Base-by-base conservation (phyloP, 2,888 invertebrate species). In the Athalia cordata region DNA sequence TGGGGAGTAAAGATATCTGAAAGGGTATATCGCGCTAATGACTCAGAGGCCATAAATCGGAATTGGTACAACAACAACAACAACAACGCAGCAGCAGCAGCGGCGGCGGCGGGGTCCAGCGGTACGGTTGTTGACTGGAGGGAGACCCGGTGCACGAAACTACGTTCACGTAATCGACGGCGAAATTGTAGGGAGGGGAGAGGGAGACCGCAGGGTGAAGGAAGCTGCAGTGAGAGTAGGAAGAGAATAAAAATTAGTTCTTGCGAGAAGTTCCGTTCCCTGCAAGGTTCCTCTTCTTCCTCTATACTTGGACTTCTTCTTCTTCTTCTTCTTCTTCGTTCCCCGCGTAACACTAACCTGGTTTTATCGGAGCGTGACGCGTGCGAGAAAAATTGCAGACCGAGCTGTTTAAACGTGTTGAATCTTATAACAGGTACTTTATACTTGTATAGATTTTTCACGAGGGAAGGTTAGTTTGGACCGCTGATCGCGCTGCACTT, bases 331-430 rank as follows among this genome's bases (percentile, higher is more conserved):
- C 29, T 15, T n/a, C 49, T 43, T 29, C 68, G 68, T 55, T 72
- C 59, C 72, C 72, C 52, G 43, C 59, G 75, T 75, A 75, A 75
- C 64, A 75, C 75, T 75, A 64, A 75, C 75, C 75, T 64, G 29
- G 64, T 75, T 75, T 75, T 57, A 64, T 64, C 64, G 50, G 62
- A 75, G 75, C 75, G 62, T 75, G 75, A 75, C 62, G 75, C 29
- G 43, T 75, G 52, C 50, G 75, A 49, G 11, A 62, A 75, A 61
- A 72, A 72, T 72, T 59, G 43, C 45, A 72, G 29, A 29, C 3
- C 55, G n/a, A 47, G 43, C 55, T 9, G 50, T 68, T 68, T 5
- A 52, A 55, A 52, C 68, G 68, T 29, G 29, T 29, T 29, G 29
- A 29, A 29, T 29, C 29, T 29, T 29, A 29, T 29, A 29, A 29